phyloP scores from a whole-genome alignment of 2,888 invertebrate genomes.

The Molorchus minor region DNA sequence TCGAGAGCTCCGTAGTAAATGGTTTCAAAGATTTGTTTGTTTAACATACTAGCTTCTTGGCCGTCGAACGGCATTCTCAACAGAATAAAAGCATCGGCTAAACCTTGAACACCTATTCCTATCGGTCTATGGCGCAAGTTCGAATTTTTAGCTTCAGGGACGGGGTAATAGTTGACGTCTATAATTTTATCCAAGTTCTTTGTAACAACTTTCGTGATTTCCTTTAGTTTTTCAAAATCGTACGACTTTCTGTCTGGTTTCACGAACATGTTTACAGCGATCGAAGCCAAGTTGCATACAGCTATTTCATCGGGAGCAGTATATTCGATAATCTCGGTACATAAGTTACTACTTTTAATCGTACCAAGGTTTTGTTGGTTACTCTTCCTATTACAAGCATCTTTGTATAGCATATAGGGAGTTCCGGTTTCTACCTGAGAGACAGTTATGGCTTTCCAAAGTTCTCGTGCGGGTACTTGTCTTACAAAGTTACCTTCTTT shows the following conservation, averaged over 20 bases:
- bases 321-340: conserved; percentile 98
- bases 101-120: conserved; percentile 93
- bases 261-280: conserved; percentile 96
- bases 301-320: conserved; percentile 93
- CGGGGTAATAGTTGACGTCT: conserved; percentile 95
- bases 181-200: conserved; percentile 96
- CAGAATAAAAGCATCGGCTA: conserved; percentile 95
- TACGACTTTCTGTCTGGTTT: conserved; percentile 76
- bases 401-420: conserved; percentile 97
- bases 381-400: conserved; percentile 95
- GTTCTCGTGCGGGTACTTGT: conserved; percentile 80
- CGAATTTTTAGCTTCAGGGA: conserved; percentile 86
- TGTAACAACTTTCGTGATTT: conserved; percentile 88
- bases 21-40: conserved; percentile 97
- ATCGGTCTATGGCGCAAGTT: conserved; percentile 89
- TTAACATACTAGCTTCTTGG: conserved; percentile 82
- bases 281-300: conserved; percentile 97
- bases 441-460: conserved; percentile 95
- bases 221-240: conserved; percentile 87
- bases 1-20: conserved; percentile 97
- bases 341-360: conserved; percentile 97
- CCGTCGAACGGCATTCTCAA: conserved; percentile 95
- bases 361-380: conserved; percentile 99
- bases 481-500: conserved; percentile 71
- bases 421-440: conserved; percentile 98